Evolutionary conservation across 2,888 invertebrate species (phyloP).

Genomic region (Rhabditophanes sp.): DNA sequence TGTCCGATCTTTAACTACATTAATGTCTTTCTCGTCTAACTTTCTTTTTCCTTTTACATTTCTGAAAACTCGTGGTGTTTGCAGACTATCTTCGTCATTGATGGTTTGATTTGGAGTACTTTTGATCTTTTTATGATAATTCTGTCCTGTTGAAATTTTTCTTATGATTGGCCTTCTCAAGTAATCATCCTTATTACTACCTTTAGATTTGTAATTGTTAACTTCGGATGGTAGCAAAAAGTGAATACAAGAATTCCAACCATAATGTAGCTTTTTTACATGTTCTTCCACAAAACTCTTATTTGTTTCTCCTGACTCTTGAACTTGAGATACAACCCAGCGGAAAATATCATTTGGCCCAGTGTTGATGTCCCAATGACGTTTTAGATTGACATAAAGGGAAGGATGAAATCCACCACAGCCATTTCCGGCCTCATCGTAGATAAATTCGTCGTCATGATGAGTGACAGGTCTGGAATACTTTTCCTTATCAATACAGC

Average conservation of each 20-base stretch:
- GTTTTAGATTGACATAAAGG: slow-evolving; percentile 20
- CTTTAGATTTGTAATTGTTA: too few species aligned
- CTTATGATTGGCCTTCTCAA: too few species aligned
- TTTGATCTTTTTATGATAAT: too few species aligned
- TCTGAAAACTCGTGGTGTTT: too few species aligned
- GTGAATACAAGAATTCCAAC: slow-evolving; percentile 24
- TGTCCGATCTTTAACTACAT: slow-evolving; percentile 3
- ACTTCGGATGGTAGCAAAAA: slow-evolving; percentile 21
- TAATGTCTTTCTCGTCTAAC: slow-evolving; percentile 6
- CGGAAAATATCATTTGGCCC: slow-evolving; percentile 11
- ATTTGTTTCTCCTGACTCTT: slow-evolving; percentile 7
- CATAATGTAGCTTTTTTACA: slow-evolving; percentile 17
- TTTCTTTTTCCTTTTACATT: slow-evolving; percentile 5
- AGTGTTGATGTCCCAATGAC: slow-evolving; percentile 32
- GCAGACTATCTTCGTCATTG: too few species aligned
- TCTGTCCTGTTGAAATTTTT: too few species aligned
- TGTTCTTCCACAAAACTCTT: slow-evolving; percentile 9
- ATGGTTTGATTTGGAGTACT: too few species aligned
- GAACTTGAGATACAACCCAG: slow-evolving; percentile 23
- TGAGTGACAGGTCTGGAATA: background rate
- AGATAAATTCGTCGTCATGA: background rate
- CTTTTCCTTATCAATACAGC: too few species aligned
- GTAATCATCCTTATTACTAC: too few species aligned
- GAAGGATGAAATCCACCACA: slow-evolving; percentile 15
- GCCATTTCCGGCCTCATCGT: slow-evolving; percentile 8